These are phyloP conservation scores for Artemia sinica DNA, from an alignment of 2,888 invertebrate genomes.

Conservation along the genomic window DNA sequence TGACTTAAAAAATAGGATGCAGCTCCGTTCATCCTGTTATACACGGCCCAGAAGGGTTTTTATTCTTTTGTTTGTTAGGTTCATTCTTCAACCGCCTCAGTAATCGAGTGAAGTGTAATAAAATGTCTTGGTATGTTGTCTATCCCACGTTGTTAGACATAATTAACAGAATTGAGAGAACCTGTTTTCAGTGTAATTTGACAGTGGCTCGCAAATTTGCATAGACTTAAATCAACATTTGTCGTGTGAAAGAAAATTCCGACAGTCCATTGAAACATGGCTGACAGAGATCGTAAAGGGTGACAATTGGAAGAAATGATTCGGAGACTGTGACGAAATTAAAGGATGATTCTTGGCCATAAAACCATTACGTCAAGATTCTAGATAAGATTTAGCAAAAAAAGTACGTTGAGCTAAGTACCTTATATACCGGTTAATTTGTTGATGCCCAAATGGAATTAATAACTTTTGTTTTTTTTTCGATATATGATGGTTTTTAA, in stretches of 20 bases:
- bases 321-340: too few species aligned
- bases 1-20: neutral
- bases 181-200: slow-evolving; percentile 13
- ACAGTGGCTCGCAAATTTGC: slow-evolving; percentile 11
- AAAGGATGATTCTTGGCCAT: too few species aligned
- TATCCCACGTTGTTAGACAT: slow-evolving; percentile 11
- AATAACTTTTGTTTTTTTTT: too few species aligned
- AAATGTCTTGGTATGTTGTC: slow-evolving; percentile 13
- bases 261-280: slow-evolving; percentile 5
- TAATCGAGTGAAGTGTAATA: slow-evolving; percentile 10
- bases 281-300: neutral
- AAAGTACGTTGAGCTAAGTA: too few species aligned
- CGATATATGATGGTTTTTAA: too few species aligned
- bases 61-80: slow-evolving; percentile 10
- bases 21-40: slow-evolving; percentile 3
- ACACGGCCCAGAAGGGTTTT: slow-evolving; percentile 3
- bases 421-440: too few species aligned
- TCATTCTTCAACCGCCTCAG: slow-evolving; percentile 2
- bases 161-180: slow-evolving; percentile 13
- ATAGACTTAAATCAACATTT: slow-evolving; percentile 13
- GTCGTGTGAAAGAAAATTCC: slow-evolving; percentile 12
- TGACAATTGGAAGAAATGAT: too few species aligned
- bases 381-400: too few species aligned
- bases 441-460: too few species aligned
- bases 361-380: too few species aligned